Percentiles rank a stretch among this genome's conserved stretches.
These are phyloP conservation scores for Nymphalis c-album DNA, from an alignment of 2,888 invertebrate species.

Conservation along the genomic window DNA sequence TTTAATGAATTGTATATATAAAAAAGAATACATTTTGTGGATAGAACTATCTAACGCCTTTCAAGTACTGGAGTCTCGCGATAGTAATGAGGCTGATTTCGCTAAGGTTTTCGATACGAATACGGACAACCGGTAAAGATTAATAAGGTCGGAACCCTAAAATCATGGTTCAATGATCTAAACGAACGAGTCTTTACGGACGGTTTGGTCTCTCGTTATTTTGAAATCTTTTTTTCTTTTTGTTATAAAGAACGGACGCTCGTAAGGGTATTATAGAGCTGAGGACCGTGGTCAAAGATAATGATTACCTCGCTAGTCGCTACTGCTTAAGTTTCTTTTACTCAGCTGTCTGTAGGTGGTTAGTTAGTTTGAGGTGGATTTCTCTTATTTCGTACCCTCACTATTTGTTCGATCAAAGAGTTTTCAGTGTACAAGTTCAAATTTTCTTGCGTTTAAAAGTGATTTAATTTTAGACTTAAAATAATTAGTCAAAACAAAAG, in stretches of 20 bases:
- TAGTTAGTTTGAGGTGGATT: constrained; percentile 1
- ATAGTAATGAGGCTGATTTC: constrained; percentile 17
- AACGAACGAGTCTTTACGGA: constrained; percentile 53
- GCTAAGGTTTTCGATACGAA: constrained; percentile 27
- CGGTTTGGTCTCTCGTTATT: constrained; percentile 60
- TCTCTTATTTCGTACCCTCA: not conserved
- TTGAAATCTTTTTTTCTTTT: constrained; percentile 56
- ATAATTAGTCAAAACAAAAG: not conserved
- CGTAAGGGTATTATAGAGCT: constrained; percentile 43
- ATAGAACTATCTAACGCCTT: constrained; percentile 24
- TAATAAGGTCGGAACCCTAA: constrained; percentile 50
- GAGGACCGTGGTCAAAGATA: constrained; percentile 42
- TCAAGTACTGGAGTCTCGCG: constrained; percentile 27
- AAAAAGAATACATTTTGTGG: no score
- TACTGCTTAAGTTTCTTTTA: constrained; percentile 32
- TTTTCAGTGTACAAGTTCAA: not conserved
- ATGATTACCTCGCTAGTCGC: constrained; percentile 37
- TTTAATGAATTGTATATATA: no score
- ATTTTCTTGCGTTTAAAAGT: not conserved
- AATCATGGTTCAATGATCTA: constrained; percentile 54
- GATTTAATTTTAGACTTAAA: not conserved
- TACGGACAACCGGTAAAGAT: constrained; percentile 42
- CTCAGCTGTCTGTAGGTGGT: constrained; percentile 19
- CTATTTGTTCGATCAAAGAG: not conserved
- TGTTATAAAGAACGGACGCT: constrained; percentile 50